A percentile compares a stretch with the other conserved stretches of the same genome.
phyloP scores from a whole-genome alignment of 2,888 invertebrate genomes.

The Drosophila melanosoma region DNA sequence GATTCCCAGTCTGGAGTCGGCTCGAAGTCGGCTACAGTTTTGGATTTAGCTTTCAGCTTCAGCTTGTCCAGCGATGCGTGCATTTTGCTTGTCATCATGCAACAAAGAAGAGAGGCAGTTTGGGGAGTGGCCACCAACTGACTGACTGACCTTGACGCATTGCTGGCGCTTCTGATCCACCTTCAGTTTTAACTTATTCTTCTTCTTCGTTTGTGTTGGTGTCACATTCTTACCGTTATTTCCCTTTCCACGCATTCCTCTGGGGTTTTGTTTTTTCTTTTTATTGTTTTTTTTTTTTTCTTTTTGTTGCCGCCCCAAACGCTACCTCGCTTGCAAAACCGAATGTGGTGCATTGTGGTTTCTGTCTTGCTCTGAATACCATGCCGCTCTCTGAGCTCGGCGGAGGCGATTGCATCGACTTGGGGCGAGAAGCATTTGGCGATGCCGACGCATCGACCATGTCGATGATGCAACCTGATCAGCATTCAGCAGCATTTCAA shows the following conservation, averaged over 20 bases:
- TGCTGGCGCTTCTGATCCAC: slow-evolving; percentile 13
- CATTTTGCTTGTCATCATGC: slow-evolving; percentile 69
- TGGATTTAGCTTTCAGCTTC: slow-evolving; percentile 16
- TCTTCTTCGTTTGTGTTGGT: slow-evolving; percentile 18
- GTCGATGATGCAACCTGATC: slow-evolving; percentile 64
- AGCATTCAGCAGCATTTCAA: slow-evolving; percentile 28
- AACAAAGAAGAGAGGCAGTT: slow-evolving; percentile 21
- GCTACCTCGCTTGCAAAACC: slow-evolving; percentile 26
- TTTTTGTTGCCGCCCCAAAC: slow-evolving; percentile 23
- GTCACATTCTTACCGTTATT: slow-evolving; percentile 61
- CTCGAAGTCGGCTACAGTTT: slow-evolving; percentile 24
- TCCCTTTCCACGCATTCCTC: slow-evolving; percentile 19
- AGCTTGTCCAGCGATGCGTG: slow-evolving; percentile 68
- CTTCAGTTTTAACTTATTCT: slow-evolving; percentile 14
- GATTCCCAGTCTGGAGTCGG: slow-evolving; percentile 21
- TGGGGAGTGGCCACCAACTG: slow-evolving; percentile 9
- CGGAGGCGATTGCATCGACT: slow-evolving; percentile 48
- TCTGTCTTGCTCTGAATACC: slow-evolving; percentile 82
- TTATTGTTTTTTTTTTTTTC: background rate
- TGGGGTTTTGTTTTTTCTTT: background rate
- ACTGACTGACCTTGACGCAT: slow-evolving; percentile 48
- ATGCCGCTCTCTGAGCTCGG: slow-evolving; percentile 28
- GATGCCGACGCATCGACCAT: slow-evolving; percentile 51
- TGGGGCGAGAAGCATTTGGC: slow-evolving; percentile 34
- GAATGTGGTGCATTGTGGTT: slow-evolving; percentile 44